Base-by-base conservation (phyloP, 2,797 vertebrate species). In the Periparus ater region DNA sequence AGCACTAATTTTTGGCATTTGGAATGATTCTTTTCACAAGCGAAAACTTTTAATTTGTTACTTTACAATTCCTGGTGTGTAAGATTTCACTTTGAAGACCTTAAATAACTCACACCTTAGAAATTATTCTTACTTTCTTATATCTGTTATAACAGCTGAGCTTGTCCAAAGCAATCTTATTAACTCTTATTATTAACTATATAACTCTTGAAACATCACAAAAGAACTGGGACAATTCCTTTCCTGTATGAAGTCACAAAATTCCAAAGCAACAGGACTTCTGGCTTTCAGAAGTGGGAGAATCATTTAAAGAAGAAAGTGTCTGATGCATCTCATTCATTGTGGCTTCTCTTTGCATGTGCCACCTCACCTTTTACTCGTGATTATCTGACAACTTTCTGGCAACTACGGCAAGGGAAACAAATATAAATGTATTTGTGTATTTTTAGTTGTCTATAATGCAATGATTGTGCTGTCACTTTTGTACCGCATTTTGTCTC, bases 371-470 rank as follows among this genome's bases (percentile, higher is more conserved):
- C 22, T 84, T 78, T 68, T 66, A 23, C 88, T 93, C 50, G 25
- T 47, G 62, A 86, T 92, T 79, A 70, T 86, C 48, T 0, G 45
- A 75, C 63, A 79, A 88, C 87, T 82, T 86, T 70, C 91, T 97
- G 94, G 91, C 87, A 96, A 91, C 36, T 30, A 50, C 88, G 67
- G 34, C 1, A 3, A 85, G 34, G 53, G 73, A 95, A 96, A 91
- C 60, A 93, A 96, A 96, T 91, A 95, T 72, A 84, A 93, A 95
- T 84, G 74, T 82, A 96, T 96, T 94, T 92, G 85, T 92, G 45
- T 96, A 96, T 94, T 96, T 95, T 95, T 96, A 94, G 95, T 86
- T 92, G 89, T 94, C 95, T 96, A 95, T 91, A 86, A 91, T 88
- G 89, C 34, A 96, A 73, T 96, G 89, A 93, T 93, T 96, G 71